Conservation (phyloP, 1,140 invertebrate genomes). For the Drosophila bocqueti region DNA sequence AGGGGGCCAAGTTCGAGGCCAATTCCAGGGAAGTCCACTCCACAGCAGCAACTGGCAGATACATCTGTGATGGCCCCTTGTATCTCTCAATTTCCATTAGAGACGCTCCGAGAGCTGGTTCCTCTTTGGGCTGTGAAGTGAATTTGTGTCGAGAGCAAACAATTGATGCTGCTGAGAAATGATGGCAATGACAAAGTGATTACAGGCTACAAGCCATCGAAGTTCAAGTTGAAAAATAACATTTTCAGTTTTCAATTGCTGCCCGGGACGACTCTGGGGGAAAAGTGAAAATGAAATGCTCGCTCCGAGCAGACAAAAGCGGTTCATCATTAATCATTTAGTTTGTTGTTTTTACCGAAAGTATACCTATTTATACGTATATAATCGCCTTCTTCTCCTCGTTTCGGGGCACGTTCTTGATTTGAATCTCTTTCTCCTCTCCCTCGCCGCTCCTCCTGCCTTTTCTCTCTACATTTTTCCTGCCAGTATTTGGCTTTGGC, state of each 20-base stretch:
- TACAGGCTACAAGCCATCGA: slow-evolving; percentile 68
- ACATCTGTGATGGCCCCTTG: slow-evolving; percentile 25
- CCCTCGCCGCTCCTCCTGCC: not conserved
- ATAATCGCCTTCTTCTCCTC: slow-evolving; percentile 49
- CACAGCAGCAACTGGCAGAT: slow-evolving; percentile 30
- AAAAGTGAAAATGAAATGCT: slow-evolving; percentile 74
- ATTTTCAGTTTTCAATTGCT: slow-evolving; percentile 66
- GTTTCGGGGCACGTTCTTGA: slow-evolving; percentile 72
- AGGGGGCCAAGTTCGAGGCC: slow-evolving; percentile 58
- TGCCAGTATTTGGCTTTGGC: slow-evolving; percentile 64
- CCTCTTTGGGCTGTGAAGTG: slow-evolving; percentile 50
- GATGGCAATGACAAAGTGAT: slow-evolving; percentile 83
- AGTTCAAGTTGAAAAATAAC: slow-evolving; percentile 72
- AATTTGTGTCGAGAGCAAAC: slow-evolving; percentile 70
- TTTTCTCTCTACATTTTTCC: slow-evolving; percentile 20
- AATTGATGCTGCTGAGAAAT: slow-evolving; percentile 80
- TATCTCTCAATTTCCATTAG: slow-evolving; percentile 80
- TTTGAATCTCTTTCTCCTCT: slow-evolving; percentile 67
- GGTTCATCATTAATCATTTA: slow-evolving; percentile 79
- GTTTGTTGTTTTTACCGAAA: slow-evolving; percentile 73
- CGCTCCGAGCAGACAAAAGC: slow-evolving; percentile 47
- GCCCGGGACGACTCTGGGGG: slow-evolving; percentile 13
- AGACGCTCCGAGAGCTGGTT: slow-evolving; percentile 20
- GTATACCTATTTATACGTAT: slow-evolving; percentile 56
- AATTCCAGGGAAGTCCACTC: slow-evolving; percentile 81